phyloP scores from a whole-genome alignment of 2,113 vertebrate species.

The Petrocephalus microphthalmus region DNA sequence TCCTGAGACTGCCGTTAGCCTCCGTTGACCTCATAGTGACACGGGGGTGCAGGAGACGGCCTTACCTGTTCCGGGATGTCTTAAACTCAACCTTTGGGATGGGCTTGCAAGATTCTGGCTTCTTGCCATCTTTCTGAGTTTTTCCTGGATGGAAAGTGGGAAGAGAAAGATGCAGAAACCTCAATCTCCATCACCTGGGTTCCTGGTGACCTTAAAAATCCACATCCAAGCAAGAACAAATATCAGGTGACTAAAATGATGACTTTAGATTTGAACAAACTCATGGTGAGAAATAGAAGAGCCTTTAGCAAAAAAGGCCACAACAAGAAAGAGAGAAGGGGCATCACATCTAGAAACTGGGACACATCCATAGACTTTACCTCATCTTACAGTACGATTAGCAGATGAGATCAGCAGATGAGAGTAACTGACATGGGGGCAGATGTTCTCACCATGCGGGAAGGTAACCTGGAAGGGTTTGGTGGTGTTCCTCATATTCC shows the following conservation, averaged over 20 bases:
- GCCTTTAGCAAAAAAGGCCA: not conserved
- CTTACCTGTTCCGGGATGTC: constrained; percentile 85
- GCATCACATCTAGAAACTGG: not conserved
- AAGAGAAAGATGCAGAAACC: not conserved
- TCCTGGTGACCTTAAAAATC: not conserved
- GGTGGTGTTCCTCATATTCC: constrained; percentile 88
- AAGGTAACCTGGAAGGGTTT: constrained; percentile 91
- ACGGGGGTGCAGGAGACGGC: not conserved
- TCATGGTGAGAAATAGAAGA: not conserved
- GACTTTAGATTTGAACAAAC: not conserved
- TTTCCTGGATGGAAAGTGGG: constrained; percentile 68
- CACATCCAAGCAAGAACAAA: not conserved
- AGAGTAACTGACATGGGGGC: not conserved
- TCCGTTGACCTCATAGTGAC: not conserved
- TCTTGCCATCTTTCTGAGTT: constrained; percentile 84
- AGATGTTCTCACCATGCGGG: constrained; percentile 80
- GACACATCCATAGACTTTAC: not conserved
- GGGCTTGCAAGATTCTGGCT: constrained; percentile 90
- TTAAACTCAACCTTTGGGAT: constrained; percentile 98
- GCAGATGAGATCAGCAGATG: not conserved
- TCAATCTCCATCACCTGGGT: not conserved
- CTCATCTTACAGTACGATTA: not conserved
- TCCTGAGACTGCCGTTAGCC: not conserved
- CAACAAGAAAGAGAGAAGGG: not conserved
- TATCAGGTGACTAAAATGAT: not conserved